Evolutionary conservation across 2,113 vertebrate genomes (phyloP).

Genomic region (Indicator indicator): DNA sequence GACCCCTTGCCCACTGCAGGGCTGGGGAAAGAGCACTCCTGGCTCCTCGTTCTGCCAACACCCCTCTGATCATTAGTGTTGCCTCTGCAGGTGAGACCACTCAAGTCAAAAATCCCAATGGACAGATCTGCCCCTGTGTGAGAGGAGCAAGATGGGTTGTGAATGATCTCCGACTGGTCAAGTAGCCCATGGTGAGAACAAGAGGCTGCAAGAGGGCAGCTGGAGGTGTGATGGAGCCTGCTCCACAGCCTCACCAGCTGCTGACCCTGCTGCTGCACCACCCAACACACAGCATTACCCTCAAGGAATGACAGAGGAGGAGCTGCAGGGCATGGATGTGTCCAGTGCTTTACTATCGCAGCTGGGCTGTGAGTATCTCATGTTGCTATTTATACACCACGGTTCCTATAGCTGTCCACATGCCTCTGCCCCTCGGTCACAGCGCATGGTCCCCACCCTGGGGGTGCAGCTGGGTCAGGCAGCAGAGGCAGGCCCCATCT

Average conservation of each 20-base stretch:
- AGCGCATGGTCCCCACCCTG: not conserved
- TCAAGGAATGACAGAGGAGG: not conserved
- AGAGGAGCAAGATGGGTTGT: not conserved
- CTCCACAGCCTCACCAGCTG: not conserved
- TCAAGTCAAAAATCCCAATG: not conserved
- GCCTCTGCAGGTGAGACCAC: not conserved
- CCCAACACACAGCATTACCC: not conserved
- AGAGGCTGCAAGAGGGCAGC: not conserved
- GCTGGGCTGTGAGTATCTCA: not conserved
- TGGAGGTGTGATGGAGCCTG: not conserved
- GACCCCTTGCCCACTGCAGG: accelerated
- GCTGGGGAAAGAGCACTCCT: not conserved
- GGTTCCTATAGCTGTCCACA: not conserved
- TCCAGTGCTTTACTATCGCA: not conserved
- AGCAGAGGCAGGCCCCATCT: not conserved
- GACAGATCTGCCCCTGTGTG: not conserved
- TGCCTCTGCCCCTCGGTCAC: not conserved
- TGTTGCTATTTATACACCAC: not conserved
- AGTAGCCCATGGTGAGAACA: accelerated
- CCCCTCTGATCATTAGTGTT: accelerated
- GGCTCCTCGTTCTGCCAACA: not conserved
- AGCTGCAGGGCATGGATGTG: not conserved
- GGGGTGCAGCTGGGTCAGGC: not conserved
- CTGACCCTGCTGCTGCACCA: not conserved
- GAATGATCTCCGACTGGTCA: not conserved